These are phyloP conservation scores for Cacatua alba DNA, from an alignment of 2,113 vertebrate species.

Conservation along the genomic window DNA sequence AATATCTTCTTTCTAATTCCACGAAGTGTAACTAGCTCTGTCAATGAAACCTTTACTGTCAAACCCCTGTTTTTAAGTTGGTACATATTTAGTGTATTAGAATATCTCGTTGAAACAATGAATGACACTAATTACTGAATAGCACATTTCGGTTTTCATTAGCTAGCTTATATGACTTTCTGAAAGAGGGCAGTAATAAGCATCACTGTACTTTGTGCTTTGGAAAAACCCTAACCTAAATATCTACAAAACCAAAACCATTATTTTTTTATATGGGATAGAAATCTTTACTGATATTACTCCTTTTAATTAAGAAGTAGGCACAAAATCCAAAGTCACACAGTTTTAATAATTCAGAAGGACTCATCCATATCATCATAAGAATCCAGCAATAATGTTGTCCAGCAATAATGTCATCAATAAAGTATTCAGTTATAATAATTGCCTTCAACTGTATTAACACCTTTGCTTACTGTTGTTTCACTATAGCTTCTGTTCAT, in stretches of 20 bases:
- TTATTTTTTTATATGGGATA: not conserved
- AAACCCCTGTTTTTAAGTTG: not conserved
- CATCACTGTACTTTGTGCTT: not conserved
- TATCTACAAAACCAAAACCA: not conserved
- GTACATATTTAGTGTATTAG: fast-evolving
- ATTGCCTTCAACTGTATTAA: not conserved
- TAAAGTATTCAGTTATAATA: not conserved
- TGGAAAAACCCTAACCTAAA: not conserved
- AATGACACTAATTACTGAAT: not conserved
- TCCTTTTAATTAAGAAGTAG: not conserved
- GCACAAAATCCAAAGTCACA: not conserved
- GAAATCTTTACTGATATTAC: not conserved
- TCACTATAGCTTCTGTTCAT: not conserved
- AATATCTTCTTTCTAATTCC: not conserved
- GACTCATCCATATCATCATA: not conserved
- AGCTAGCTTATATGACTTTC: not conserved
- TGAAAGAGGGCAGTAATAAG: not conserved
- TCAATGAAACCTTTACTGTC: not conserved
- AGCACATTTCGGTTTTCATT: not conserved
- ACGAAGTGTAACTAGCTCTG: not conserved
- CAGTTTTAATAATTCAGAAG: not conserved
- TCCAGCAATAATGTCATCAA: not conserved
- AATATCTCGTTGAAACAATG: not conserved
- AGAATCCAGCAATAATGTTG: not conserved
- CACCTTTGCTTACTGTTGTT: not conserved